Evolutionary conservation across 2,113 vertebrate species (phyloP).

Genomic region (Pycnonotus jocosus): DNA sequence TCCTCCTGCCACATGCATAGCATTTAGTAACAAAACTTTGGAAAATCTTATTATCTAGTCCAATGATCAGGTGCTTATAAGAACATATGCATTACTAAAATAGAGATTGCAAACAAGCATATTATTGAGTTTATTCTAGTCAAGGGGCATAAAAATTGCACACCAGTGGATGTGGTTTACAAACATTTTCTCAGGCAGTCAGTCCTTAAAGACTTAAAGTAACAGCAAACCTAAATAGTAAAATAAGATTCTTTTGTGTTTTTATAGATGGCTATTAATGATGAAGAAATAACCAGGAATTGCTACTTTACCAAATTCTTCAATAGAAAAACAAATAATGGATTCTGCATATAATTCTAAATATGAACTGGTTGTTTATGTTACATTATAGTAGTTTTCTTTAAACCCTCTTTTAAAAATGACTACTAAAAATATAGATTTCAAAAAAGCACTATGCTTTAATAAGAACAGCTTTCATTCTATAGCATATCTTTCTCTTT

Average conservation of each 20-base stretch:
- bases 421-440: neutral
- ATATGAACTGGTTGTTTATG: neutral
- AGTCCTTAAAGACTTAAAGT: neutral
- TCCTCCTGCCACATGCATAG: neutral
- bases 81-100: neutral
- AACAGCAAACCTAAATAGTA: neutral
- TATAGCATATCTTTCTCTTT: neutral
- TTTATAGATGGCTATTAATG: neutral
- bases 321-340: neutral
- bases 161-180: neutral
- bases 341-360: neutral
- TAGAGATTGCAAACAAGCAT: neutral
- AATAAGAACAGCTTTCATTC: neutral
- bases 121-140: neutral
- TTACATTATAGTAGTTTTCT: neutral
- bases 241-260: neutral
- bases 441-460: neutral
- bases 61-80: neutral
- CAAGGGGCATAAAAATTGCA: neutral
- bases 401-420: neutral
- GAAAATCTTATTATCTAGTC: neutral
- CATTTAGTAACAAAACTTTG: neutral
- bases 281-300: neutral
- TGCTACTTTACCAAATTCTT: neutral
- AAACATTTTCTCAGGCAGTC: neutral